Conservation (phyloP, 2,113 vertebrate genomes). For the Tinamus guttatus region DNA sequence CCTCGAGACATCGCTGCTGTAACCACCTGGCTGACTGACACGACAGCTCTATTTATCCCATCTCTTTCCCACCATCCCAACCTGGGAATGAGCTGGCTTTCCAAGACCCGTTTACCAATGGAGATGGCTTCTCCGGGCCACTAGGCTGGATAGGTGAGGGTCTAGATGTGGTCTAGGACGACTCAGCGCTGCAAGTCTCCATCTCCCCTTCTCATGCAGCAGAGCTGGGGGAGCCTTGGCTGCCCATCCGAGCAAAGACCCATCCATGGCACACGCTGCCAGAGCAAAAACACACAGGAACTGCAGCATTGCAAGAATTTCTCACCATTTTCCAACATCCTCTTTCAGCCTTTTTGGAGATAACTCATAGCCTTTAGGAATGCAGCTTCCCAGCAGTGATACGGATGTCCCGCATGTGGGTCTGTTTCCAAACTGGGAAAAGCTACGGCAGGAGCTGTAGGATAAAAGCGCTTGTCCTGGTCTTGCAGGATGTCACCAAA, state of each 20-base stretch:
- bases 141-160: not conserved
- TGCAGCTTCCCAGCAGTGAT: accelerated
- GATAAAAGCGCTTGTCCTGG: not conserved
- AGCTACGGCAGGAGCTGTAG: not conserved
- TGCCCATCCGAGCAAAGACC: not conserved
- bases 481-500: not conserved
- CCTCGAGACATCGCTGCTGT: not conserved
- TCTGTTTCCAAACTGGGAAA: not conserved
- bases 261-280: accelerated
- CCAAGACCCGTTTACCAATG: not conserved
- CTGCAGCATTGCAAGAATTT: no score
- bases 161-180: not conserved
- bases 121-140: not conserved
- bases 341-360: not conserved
- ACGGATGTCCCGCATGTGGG: not conserved
- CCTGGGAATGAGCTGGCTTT: not conserved
- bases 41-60: not conserved
- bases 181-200: not conserved
- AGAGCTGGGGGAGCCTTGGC: no score
- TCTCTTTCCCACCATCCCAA: not conserved
- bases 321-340: accelerated
- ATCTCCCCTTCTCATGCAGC: not conserved
- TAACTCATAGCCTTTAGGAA: not conserved
- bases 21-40: not conserved
- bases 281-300: not conserved